phyloP scores from a whole-genome alignment of 2,888 invertebrate species.

The Phorcus lineatus region DNA sequence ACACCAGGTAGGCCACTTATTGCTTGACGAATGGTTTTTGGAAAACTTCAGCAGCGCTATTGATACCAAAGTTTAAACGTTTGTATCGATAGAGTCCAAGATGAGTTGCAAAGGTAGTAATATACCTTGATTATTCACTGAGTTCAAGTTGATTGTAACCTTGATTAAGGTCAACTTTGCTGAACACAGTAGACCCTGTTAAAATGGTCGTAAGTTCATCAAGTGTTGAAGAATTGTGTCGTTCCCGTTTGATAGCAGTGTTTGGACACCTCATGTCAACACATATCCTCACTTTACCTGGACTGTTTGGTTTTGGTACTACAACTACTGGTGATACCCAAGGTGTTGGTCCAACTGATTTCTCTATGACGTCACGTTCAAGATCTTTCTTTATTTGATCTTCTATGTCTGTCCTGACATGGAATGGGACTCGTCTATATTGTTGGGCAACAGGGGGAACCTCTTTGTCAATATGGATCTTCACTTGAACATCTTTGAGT shows the following conservation, averaged over 20 bases:
- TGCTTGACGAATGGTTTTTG: conserved; percentile 27
- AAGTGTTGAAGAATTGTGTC: conserved; percentile 35
- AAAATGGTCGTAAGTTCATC: conserved; percentile 44
- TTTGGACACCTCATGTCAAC: conserved; percentile 43
- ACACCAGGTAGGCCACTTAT: neutral
- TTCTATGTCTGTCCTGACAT: neutral
- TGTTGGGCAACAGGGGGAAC: neutral
- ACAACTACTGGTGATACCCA: no score
- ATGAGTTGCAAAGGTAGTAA: conserved; percentile 55
- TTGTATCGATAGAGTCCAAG: conserved; percentile 46
- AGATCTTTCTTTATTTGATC: neutral
- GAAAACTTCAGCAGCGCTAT: conserved; percentile 46
- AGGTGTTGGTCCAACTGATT: neutral
- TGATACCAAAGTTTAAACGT: conserved; percentile 48
- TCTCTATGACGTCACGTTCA: neutral
- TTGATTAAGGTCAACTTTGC: conserved; percentile 52
- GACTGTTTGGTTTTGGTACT: no score
- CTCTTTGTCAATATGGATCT: neutral
- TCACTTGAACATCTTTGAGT: neutral
- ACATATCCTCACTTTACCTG: conserved; percentile 7
- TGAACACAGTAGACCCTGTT: conserved; percentile 42
- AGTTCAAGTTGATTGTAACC: conserved; percentile 54
- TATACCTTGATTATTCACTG: conserved; percentile 44
- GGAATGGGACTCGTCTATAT: no score
- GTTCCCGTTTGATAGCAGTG: conserved; percentile 37